These are phyloP conservation scores for Prunella strophiata DNA, from an alignment of 2,797 vertebrate species.

Conservation along the genomic window DNA sequence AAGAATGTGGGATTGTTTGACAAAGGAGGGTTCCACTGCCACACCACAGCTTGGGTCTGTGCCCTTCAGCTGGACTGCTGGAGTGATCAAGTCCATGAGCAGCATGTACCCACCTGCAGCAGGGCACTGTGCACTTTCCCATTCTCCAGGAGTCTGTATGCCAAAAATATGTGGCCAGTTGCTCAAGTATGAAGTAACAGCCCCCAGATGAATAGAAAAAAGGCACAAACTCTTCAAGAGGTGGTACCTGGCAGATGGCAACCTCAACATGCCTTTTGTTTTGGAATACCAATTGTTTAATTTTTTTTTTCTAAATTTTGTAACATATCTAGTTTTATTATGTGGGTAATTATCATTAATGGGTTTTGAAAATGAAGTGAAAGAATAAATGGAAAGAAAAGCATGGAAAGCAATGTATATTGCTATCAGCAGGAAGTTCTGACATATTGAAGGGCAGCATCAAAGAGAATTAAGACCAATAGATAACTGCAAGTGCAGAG, in stretches of 20 bases:
- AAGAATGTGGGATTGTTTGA: background rate
- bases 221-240: background rate
- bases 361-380: background rate
- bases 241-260: background rate
- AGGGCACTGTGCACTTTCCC: background rate
- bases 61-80: background rate
- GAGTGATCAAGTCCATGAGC: background rate
- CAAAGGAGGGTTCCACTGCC: background rate
- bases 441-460: background rate
- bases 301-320: background rate
- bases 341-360: background rate
- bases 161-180: background rate
- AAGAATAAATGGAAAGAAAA: background rate
- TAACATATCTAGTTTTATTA: background rate
- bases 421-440: background rate
- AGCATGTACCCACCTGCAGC: background rate
- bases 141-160: background rate
- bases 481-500: background rate
- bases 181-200: background rate
- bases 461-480: background rate
- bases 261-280: background rate
- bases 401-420: background rate
- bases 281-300: background rate
- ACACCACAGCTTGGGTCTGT: fast-evolving
- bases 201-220: background rate